Evolutionary conservation across 2,888 invertebrate species (phyloP), one percentile per base, ranked within the genome.

Genomic region (Herminia tarsipennalis): DNA sequence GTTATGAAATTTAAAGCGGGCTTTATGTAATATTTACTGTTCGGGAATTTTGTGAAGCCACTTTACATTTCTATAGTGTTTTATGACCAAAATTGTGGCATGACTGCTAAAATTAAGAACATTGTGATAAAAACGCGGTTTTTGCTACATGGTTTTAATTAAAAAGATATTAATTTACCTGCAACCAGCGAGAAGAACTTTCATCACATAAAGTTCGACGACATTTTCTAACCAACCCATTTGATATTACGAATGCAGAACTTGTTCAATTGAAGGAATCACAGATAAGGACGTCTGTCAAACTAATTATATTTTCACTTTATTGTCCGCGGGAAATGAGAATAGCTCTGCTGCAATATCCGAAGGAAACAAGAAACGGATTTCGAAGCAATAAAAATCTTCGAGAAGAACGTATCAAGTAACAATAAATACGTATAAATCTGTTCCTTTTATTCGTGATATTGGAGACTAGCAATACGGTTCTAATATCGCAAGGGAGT

Each of bases 201-300:
- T 70, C 63, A 70, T 70, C 67, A 76, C 73, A 75, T 68, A 72
- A 73, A 73, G 71, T 75, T 74, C 61, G 74, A 78, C 70, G 64
- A 67, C 63, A 68, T 68, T 72, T n/a, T 66, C 48, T 64, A 64
- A 56, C 49, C 48, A 69, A 63, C 61, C 53, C 60, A 61, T 65
- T 63, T 74, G 66, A 62, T 65, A 75, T 77, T 73, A 76, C 61
- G 66, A 71, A 74, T 76, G 76, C 76, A 79, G 54, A 65, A 60
- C 69, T 63, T 55, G 65, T 72, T 71, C 67, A 57, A 64, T 66
- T 54, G 52, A 56, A 55, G 42, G 42, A 62, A 55, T 68, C 72
- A 72, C 71, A 72, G 64, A 69, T 59, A 59, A 43, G 49, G 53
- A 63, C 61, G 58, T 66, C 62, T 64, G 63, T 41, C n/a, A 38